Base-by-base conservation (phyloP, 2,797 vertebrate genomes). In the Argentina silus region DNA sequence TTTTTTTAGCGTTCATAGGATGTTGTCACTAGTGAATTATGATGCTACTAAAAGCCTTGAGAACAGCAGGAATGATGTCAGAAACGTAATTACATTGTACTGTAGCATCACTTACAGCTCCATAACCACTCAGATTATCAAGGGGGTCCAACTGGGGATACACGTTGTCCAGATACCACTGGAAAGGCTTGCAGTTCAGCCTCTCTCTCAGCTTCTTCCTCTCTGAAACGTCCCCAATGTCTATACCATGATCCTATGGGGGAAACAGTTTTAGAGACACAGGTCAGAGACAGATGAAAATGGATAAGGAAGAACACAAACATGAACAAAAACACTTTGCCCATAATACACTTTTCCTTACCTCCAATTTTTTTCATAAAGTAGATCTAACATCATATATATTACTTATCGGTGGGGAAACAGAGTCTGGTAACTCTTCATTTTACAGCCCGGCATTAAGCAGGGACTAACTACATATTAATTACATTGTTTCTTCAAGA, bases 151-250 rank as follows among this genome's bases (percentile, higher is more conserved):
- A 76, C 59, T 7, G 0, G 0, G 93, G 90, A 67, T 95, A 95
- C 51, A 96, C 19, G 2, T 93, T 93, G 57, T 95, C 91, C 73
- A 95, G 86, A 76, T 95, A 94, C 94, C 93, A 96, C 80, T 90
- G 87, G 78, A 96, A 96, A 48, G 89, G 90, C 67, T 93, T 94
- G 77, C 94, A 95, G 1, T 94, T 93, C 63, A 96, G 82, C 65
- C 72, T 92, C 78, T 94, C 81, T 73, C 86, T 88, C 47, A 95
- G 81, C 44, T 86, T 85, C 79, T 91, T 94, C 84, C 93, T 92
- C 81, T 94, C 93, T 0, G 93, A 93, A 81, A 95, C 79, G 68
- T 96, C 92, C 47, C 94, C 93, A 2, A 92, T 92, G 76, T 96
- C 90, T 0, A 95, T 86, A 62, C 91, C 91, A 48, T 93, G 89